phyloP scores from a whole-genome alignment of 2,797 vertebrate genomes.

The Euthynnus affinis region DNA sequence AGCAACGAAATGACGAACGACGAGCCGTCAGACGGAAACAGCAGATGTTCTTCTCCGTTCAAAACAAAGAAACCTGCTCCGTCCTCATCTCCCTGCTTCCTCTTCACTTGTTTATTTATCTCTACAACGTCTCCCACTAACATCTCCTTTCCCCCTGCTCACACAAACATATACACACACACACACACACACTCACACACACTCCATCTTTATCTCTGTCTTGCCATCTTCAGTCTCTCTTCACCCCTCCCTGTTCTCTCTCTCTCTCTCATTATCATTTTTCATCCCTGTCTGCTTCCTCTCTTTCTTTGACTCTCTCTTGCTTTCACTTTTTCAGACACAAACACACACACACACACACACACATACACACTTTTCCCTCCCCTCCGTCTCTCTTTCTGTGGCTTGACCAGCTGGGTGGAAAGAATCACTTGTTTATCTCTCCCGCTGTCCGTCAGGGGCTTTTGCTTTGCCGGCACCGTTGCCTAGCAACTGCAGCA shows the following conservation, averaged over 20 bases:
- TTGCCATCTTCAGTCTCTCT: not conserved
- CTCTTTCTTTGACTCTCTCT: not conserved
- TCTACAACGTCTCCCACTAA: not conserved
- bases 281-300: not conserved
- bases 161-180: not conserved
- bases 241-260: not conserved
- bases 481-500: constrained; percentile 85
- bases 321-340: not conserved
- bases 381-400: constrained; percentile 27
- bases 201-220: not conserved
- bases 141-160: not conserved
- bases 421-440: constrained; percentile 78
- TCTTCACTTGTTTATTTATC: not conserved
- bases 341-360: not conserved
- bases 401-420: constrained; percentile 62
- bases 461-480: constrained; percentile 64
- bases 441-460: constrained; percentile 63
- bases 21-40: not conserved
- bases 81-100: not conserved
- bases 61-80: not conserved
- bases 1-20: not conserved
- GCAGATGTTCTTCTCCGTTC: not conserved
- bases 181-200: not conserved
- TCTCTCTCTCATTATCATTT: not conserved
- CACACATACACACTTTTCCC: not conserved